Conservation (phyloP, 2,797 vertebrate genomes). For the Synanceia verrucosa region DNA sequence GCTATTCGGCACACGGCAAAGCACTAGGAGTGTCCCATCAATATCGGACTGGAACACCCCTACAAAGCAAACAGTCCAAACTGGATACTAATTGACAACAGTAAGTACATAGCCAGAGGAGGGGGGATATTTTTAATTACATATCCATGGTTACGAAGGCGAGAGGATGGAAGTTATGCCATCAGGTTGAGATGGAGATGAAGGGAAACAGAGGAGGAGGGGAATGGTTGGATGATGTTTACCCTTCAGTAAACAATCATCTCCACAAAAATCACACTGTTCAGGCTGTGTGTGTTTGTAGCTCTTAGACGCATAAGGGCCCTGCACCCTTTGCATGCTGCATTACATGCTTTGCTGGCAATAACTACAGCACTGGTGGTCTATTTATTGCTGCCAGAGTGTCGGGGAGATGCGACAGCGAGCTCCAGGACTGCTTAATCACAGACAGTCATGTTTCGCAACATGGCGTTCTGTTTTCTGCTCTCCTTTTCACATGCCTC, state of each 20-base stretch:
- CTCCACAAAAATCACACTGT: constrained; percentile 49
- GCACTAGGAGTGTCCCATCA: no score
- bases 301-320: constrained; percentile 11
- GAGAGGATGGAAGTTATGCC: constrained; percentile 48
- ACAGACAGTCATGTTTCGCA: constrained; percentile 60
- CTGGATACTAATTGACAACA: constrained; percentile 81
- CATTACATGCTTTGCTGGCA: constrained; percentile 50
- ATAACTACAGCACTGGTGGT: constrained; percentile 31
- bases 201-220: constrained; percentile 28
- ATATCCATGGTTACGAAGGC: constrained; percentile 64
- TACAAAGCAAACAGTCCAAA: no score
- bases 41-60: no score
- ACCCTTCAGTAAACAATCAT: constrained; percentile 66
- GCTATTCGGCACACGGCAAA: constrained; percentile 1
- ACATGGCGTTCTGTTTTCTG: constrained; percentile 31
- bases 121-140: constrained; percentile 79
- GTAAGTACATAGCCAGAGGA: constrained; percentile 74
- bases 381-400: constrained; percentile 43
- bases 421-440: constrained; percentile 65
- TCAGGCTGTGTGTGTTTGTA: constrained; percentile 30
- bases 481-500: constrained; percentile 37
- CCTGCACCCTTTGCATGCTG: constrained; percentile 24
- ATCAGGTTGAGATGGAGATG: constrained; percentile 59
- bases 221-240: constrained; percentile 56
- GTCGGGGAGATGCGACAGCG: constrained; percentile 40